phyloP scores from a whole-genome alignment of 1,140 invertebrate species.

The Heliconius eleuchia region DNA sequence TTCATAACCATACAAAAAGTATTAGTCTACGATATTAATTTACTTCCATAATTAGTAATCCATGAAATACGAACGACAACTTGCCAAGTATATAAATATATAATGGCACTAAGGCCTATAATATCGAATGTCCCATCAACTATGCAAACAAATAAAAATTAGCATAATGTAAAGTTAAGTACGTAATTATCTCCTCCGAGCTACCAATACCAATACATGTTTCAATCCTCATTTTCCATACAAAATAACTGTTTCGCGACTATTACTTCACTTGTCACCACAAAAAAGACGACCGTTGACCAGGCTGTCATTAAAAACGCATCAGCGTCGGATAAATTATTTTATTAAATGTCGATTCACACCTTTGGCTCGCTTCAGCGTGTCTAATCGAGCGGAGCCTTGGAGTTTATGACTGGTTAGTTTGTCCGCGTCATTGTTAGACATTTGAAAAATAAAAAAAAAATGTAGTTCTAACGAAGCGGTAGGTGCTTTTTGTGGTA shows the following conservation, averaged over 20 bases:
- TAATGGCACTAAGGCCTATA: not conserved
- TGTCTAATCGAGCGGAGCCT: slow-evolving; percentile 58
- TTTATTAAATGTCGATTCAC: slow-evolving; percentile 77
- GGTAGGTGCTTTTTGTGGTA: slow-evolving; percentile 36
- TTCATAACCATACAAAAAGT: not conserved
- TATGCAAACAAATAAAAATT: slow-evolving; percentile 15
- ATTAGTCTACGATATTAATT: not conserved
- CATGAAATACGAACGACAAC: not conserved
- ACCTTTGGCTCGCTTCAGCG: slow-evolving; percentile 60
- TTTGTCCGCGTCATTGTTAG: slow-evolving; percentile 44
- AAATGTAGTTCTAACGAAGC: slow-evolving; percentile 20
- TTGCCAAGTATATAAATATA: not conserved
- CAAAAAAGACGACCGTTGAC: slow-evolving; percentile 49
- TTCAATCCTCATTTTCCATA: slow-evolving; percentile 40
- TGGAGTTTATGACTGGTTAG: slow-evolving; percentile 46
- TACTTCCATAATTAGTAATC: not conserved
- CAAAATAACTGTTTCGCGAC: slow-evolving; percentile 49
- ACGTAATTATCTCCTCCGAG: slow-evolving; percentile 24
- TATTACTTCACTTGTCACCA: slow-evolving; percentile 46
- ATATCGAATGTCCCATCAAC: not conserved
- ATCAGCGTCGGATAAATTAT: slow-evolving; percentile 70
- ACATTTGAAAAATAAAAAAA: slow-evolving; percentile 32
- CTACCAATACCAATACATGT: slow-evolving; percentile 18
- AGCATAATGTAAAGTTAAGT: slow-evolving; percentile 21
- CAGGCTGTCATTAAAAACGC: slow-evolving; percentile 69